Percentiles rank a stretch among this genome's conserved stretches.
Evolutionary conservation across 2,888 invertebrate species (phyloP).

Genomic region (Heliothis peltigera): DNA sequence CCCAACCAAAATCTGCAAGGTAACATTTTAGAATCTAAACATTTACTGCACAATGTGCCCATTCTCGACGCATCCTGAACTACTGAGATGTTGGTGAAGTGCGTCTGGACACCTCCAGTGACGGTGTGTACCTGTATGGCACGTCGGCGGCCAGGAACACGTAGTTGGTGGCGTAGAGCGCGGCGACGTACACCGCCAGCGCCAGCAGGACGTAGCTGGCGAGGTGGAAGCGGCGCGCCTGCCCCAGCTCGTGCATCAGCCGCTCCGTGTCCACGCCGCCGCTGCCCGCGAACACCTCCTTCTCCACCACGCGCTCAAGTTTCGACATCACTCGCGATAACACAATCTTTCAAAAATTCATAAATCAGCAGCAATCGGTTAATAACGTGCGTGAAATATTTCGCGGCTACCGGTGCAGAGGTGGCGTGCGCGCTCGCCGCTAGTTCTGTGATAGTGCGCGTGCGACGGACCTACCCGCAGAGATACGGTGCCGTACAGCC

Average conservation of each 20-base stretch:
- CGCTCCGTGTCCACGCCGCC: constrained; percentile 75
- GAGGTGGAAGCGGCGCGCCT: constrained; percentile 79
- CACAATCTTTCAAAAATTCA: background rate
- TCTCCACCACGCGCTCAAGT: constrained; percentile 32
- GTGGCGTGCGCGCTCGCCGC: constrained; percentile 44
- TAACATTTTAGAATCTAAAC: too few relatives aligned
- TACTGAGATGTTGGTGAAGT: too few relatives aligned
- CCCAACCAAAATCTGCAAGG: too few relatives aligned
- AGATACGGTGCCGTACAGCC: constrained; percentile 20
- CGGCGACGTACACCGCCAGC: constrained; percentile 69
- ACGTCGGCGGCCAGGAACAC: constrained; percentile 83
- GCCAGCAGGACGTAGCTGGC: constrained; percentile 75
- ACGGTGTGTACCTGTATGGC: constrained; percentile 77
- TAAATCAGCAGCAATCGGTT: background rate
- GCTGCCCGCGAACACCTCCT: constrained; percentile 32
- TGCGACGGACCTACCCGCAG: constrained; percentile 16
- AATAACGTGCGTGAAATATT: constrained; percentile 10
- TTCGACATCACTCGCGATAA: constrained; percentile 50
- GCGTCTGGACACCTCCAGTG: background rate
- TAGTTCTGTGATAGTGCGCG: constrained; percentile 15
- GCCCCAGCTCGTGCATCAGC: constrained; percentile 83
- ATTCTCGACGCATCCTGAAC: too few relatives aligned
- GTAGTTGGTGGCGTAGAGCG: constrained; percentile 79
- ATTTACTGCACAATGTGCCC: too few relatives aligned
- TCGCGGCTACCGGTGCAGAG: background rate